Evolutionary conservation across 1,140 invertebrate genomes (phyloP).

Genomic region (Camponotus pennsylvanicus): DNA sequence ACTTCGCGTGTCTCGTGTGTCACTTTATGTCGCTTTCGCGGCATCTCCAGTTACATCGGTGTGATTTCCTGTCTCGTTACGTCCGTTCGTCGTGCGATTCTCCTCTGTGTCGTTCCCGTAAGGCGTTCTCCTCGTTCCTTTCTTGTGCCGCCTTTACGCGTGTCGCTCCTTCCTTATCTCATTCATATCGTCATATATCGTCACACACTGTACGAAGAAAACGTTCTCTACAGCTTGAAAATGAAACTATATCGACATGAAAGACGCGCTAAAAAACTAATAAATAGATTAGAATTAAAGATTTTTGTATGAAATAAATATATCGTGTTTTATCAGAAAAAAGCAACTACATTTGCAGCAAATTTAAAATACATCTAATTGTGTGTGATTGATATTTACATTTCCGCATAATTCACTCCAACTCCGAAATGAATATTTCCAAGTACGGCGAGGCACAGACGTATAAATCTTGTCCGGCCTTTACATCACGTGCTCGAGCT

Average conservation of each 20-base stretch:
- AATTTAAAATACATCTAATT: neutral
- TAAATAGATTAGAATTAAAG: neutral
- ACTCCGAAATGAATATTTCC: neutral
- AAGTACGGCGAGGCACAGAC: neutral
- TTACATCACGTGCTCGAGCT: slow-evolving; percentile 37
- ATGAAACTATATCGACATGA: neutral
- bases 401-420: slow-evolving; percentile 9
- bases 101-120: neutral
- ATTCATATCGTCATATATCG: neutral
- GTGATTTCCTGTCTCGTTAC: slow-evolving; percentile 60
- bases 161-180: slow-evolving; percentile 47
- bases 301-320: neutral
- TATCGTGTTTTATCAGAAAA: neutral
- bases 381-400: neutral
- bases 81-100: slow-evolving; percentile 6
- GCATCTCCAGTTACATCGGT: slow-evolving; percentile 47
- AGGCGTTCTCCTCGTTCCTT: slow-evolving; percentile 34
- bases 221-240: neutral
- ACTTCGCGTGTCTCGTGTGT: slow-evolving; percentile 57
- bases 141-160: slow-evolving; percentile 48
- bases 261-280: neutral
- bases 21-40: slow-evolving; percentile 60
- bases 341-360: slow-evolving; percentile 1
- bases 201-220: neutral
- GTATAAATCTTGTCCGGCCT: slow-evolving; percentile 35